Evolutionary conservation across 2,888 invertebrate genomes (phyloP), one percentile per base, ranked within the genome.

Genomic region (Synanthedon vespiformis): DNA sequence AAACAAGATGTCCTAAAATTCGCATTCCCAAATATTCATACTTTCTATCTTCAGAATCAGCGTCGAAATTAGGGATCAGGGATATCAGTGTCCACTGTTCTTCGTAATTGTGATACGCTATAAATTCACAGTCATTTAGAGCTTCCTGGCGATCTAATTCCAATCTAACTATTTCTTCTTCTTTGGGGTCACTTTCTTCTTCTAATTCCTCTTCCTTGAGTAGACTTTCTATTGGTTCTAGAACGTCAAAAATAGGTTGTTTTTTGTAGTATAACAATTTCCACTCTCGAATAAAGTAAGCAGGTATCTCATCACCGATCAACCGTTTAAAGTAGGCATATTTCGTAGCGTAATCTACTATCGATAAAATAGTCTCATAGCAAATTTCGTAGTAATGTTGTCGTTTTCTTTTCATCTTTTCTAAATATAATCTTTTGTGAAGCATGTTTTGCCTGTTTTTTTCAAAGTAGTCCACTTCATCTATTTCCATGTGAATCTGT

Each of bases 401-500:
- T 40, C 79, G 73, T 70, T 88, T 88, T 53, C 83, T 76, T 63
- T 76, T 83, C 64, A 81, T 71, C 70, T 89, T 89, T 62, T 89
- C 88, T 2, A 77, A 83, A 60, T 87, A 89, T n/a, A 92, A 68
- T 61, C 72, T 88, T 51, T 74, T 74, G 54, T 89, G 89, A 3
- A 92, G 75, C 61, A 88, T 86, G 51, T 82, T 64, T 54, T 88
- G 81, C 52, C 90, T 72, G 51, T 83, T 72, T 57, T 77, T 81
- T 67, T 90, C 90, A 57, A 89, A 86, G 59, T 89, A 86, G 59
- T 89, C 80, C 22, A 88, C 83, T 64, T 90, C 88, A 6, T 80
- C 70, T 5, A 85, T 63, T 58, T 80, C 81, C 56, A 88, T 77
- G 63, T 89, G 63, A 8, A 78, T 77, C 63, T 84, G 76, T 56